A percentile compares a stretch with the other conserved stretches of the same genome.
Conservation (phyloP, 92 coral and sea anemone genomes). For the Umimayanthus kanabou region DNA sequence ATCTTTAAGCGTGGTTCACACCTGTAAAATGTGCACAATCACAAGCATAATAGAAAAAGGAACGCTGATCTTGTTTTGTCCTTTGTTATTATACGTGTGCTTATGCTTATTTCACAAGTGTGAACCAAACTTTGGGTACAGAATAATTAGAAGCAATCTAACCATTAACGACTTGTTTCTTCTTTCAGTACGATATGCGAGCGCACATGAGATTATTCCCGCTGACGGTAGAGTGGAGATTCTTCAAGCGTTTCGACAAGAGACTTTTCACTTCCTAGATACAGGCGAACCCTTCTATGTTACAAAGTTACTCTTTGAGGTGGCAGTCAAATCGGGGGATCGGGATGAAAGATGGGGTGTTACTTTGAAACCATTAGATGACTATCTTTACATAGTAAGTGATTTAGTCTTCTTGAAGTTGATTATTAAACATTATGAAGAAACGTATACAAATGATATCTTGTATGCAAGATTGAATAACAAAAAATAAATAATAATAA, state of each 20-base stretch:
- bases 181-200: neutral
- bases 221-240: constrained; percentile 5
- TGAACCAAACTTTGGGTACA: too few relatives aligned
- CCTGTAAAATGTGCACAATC: too few relatives aligned
- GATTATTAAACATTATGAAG: neutral
- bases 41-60: too few relatives aligned
- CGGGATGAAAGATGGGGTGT: constrained; percentile 8
- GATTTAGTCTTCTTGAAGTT: neutral
- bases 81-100: too few relatives aligned
- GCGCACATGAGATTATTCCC: neutral
- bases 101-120: too few relatives aligned
- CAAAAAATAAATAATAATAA: too few relatives aligned
- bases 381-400: constrained; percentile 13
- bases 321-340: constrained; percentile 38
- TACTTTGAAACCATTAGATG: neutral
- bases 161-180: neutral
- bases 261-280: neutral
- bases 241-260: neutral
- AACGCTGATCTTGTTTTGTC: too few relatives aligned
- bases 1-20: too few relatives aligned
- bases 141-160: too few relatives aligned
- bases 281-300: neutral
- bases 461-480: too few relatives aligned
- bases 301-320: constrained; percentile 39
- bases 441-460: too few relatives aligned